Percentiles rank a stretch among this genome's conserved stretches.
Evolutionary conservation across 2,113 vertebrate species (phyloP).

Genomic region (Ornithorhynchus anatinus): DNA sequence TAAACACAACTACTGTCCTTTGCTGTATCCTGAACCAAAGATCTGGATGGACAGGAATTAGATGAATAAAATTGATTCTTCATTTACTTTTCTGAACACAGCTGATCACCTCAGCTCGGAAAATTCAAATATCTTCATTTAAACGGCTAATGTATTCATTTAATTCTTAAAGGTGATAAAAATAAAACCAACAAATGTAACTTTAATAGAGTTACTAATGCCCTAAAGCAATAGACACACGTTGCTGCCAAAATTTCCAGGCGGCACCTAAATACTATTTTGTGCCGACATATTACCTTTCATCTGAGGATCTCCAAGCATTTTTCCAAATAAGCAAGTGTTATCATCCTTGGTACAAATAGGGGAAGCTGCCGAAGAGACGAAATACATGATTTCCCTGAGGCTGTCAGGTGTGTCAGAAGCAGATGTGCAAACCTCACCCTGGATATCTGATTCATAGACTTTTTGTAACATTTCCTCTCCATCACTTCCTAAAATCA

Average conservation of each 20-base stretch:
- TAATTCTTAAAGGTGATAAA: not conserved
- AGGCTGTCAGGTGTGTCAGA: not conserved
- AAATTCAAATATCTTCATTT: not conserved
- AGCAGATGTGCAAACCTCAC: not conserved
- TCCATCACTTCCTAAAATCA: too few species aligned
- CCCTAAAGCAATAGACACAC: not conserved
- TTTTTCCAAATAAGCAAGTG: not conserved
- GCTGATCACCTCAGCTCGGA: not conserved
- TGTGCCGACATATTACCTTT: not conserved
- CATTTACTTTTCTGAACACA: not conserved
- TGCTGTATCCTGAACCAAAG: too few species aligned
- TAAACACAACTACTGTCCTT: too few species aligned
- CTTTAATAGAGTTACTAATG: not conserved
- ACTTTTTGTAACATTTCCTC: not conserved
- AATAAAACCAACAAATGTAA: not conserved
- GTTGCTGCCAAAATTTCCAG: not conserved
- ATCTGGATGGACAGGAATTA: too few species aligned
- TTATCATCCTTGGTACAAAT: not conserved
- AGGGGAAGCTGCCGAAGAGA: not conserved
- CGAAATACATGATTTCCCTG: not conserved
- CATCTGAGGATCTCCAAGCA: not conserved
- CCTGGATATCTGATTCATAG: not conserved
- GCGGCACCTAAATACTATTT: not conserved
- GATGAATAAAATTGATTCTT: too few species aligned
- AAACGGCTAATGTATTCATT: not conserved